Evolutionary conservation across 2,888 invertebrate genomes (phyloP), one percentile per base, ranked within the genome.

Genomic region (Parnassius apollo): DNA sequence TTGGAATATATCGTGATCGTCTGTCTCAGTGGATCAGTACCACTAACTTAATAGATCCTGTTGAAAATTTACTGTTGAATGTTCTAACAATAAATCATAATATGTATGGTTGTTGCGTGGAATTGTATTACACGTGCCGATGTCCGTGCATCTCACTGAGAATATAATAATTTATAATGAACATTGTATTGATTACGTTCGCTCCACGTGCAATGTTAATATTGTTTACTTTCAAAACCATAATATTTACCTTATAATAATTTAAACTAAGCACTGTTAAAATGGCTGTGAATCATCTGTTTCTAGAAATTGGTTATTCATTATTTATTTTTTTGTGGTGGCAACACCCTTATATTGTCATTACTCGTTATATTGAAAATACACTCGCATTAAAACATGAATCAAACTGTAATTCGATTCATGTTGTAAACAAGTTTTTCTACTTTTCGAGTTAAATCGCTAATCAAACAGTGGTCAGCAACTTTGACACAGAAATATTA

Each of bases 401-500:
- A 35, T 35, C 35, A 35, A 35, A 35, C 35, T 7, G 7, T 35
- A 35, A 35, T 35, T 35, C 35, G 7, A 7, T 35, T 35, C 35
- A 35, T 35, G 35, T 35, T 35, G 4, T 35, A 7, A 35, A 35
- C 35, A 7, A 35, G 35, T 35, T 35, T 35, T 7, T 35, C 35
- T 7, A 35, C 4, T 35, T 35, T 35, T 35, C 35, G 7, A 35
- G 35, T 35, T 35, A 35, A 7, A 35, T 35, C 7, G 46, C n/a
- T 50, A 9, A 50, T 50, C 18, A 44, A 58, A 58, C 42, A 22
- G 10, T 18, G 12, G 12, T 49, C 18, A 42, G 11, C 50, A 44
- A 22, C 35, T 35, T 13, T 44, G 12, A 58, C 12, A 18, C n/a
- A 12, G n/a, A 52, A 42, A 59, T 52, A 45, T 52, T 59, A 52